Evolutionary conservation across 2,888 invertebrate genomes (phyloP), one percentile per base, ranked within the genome.

Genomic region (Drosophila melanosoma): DNA sequence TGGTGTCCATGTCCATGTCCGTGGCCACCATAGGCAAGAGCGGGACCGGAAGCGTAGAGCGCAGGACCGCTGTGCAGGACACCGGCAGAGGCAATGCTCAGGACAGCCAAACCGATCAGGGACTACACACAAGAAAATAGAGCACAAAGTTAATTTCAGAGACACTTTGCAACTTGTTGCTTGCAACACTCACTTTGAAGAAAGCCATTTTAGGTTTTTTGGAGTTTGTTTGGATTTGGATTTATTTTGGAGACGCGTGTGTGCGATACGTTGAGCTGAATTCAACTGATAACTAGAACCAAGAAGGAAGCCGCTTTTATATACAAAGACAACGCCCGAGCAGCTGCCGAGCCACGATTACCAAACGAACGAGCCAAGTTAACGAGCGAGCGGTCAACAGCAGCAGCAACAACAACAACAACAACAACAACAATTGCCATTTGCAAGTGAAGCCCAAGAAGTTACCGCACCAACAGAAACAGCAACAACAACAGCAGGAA

Each of bases 271-370:
- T 92, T 91, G 90, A 92, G 91, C 92, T 92, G 90, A 83, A 92
- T 87, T 89, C 91, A 92, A 93, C 93, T 93, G 93, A 93, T 93
- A 93, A 92, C 92, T 93, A 93, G 93, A 93, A 93, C 92, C 90
- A 90, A 92, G 91, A 91, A 92, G 91, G 91, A 92, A 91, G 90
- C 92, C 89, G 90, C 91, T 92, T 93, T 91, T 93, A 93, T 93
- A 93, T 92, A 92, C 90, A 88, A 57, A 86, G 92, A 90, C 92
- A 92, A 92, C 92, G 92, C 92, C 92, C 93, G 92, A 90, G 52
- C 74, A 67, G 48, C 54, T 61, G 75, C 69, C 76, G 66, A 79
- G 75, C 64, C 74, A 78, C 74, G 73, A 71, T 63, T 63, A 59
- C 51, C 65, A 72, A 67, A 66, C 69, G 66, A 72, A 57, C 58